Percentiles rank a stretch among this genome's conserved stretches.
These are phyloP conservation scores for Amaurobius ferox DNA, from an alignment of 2,888 invertebrate species.

Conservation along the genomic window DNA sequence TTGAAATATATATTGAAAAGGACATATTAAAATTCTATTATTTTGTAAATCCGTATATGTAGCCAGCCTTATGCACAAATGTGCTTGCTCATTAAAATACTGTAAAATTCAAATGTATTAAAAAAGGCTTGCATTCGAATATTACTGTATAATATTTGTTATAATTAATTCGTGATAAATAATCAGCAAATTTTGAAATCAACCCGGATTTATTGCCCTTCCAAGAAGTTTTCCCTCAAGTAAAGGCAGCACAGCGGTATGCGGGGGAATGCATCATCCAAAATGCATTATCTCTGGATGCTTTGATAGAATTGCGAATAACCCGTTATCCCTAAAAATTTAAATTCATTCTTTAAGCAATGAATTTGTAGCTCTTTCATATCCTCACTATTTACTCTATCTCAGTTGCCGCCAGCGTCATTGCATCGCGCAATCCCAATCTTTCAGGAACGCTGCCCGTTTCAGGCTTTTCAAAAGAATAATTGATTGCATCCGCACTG, in stretches of 20 bases:
- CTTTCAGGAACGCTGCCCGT: neutral
- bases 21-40: too few relatives aligned
- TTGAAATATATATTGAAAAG: too few relatives aligned
- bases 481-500: slow-evolving; percentile 1
- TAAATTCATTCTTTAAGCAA: slow-evolving; percentile 8
- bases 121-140: too few relatives aligned
- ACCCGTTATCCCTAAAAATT: neutral
- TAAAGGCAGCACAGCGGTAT: neutral
- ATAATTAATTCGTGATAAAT: too few relatives aligned
- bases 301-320: neutral
- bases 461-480: neutral
- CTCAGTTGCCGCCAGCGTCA: neutral
- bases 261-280: neutral
- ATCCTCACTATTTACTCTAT: neutral
- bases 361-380: neutral
- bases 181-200: neutral
- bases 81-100: too few relatives aligned
- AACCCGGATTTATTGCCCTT: neutral
- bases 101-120: too few relatives aligned
- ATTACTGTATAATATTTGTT: too few relatives aligned
- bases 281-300: neutral
- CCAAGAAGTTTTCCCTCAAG: slow-evolving; percentile 8
- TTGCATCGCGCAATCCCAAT: neutral
- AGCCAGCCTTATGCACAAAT: too few relatives aligned
- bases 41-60: too few relatives aligned